These are phyloP conservation scores for Tachina lurida DNA, from an alignment of 2,888 invertebrate genomes.

Conservation along the genomic window DNA sequence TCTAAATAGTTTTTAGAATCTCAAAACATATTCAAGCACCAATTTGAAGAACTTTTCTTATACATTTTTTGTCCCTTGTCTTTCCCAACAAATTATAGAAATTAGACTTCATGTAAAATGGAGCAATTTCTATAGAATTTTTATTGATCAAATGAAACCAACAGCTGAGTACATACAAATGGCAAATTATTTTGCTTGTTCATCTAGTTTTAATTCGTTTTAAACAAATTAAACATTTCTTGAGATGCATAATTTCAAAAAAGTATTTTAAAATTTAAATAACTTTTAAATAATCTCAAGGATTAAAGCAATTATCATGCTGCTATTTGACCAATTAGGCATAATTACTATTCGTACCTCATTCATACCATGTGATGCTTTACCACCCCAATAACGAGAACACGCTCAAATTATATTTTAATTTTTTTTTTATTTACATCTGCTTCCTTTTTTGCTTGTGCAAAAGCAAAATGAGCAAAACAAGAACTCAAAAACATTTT, in stretches of 20 bases:
- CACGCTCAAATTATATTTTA: conserved; percentile 49
- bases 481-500: conserved; percentile 34
- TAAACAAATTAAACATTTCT: neutral
- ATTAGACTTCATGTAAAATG: neutral
- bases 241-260: neutral
- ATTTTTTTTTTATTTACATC: conserved; percentile 56
- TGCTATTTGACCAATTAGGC: conserved; percentile 55
- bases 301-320: conserved; percentile 54
- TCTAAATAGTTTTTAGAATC: too few relatives aligned
- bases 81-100: neutral
- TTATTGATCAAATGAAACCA: neutral
- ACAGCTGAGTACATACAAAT: neutral
- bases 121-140: neutral
- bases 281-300: conserved; percentile 30
- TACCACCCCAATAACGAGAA: conserved; percentile 32
- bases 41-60: too few relatives aligned
- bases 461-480: neutral
- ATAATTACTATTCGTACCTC: conserved; percentile 40
- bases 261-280: conserved; percentile 36
- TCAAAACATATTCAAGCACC: too few relatives aligned
- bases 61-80: neutral
- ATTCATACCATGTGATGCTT: conserved; percentile 9
- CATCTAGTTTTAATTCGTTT: neutral
- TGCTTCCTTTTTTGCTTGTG: conserved; percentile 43
- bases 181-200: neutral